phyloP scores from a whole-genome alignment of 64 coral and sea anemone genomes.

The Stichodactyla helianthus region DNA sequence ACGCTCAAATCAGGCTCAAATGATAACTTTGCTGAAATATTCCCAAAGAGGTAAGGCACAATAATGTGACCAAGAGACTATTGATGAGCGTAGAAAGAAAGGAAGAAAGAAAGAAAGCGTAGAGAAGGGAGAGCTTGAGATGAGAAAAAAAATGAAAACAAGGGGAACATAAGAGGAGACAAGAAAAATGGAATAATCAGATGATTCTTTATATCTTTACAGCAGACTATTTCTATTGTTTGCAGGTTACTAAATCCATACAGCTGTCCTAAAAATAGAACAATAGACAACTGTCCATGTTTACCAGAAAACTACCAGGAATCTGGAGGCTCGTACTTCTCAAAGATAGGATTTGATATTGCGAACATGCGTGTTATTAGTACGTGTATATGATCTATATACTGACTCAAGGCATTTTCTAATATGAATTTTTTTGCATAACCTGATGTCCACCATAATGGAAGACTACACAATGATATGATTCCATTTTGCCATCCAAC shows the following conservation, averaged over 20 bases:
- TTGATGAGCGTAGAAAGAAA: background rate
- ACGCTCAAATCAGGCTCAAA: slow-evolving; percentile 70
- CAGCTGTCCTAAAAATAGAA: slow-evolving; percentile 68
- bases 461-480: too few species aligned
- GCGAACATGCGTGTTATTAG: slow-evolving; percentile 61
- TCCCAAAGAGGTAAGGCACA: slow-evolving; percentile 74
- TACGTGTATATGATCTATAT: slow-evolving; percentile 19
- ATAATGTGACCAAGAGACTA: background rate
- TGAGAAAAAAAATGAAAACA: background rate
- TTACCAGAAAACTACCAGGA: slow-evolving; percentile 53
- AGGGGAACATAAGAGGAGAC: background rate
- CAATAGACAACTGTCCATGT: slow-evolving; percentile 65
- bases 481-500: too few species aligned
- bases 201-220: too few species aligned
- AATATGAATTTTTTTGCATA: too few species aligned
- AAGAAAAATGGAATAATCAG: background rate
- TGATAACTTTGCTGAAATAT: slow-evolving; percentile 91
- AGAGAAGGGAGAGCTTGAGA: too few species aligned
- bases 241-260: slow-evolving; percentile 64
- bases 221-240: background rate
- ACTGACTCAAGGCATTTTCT: too few species aligned
- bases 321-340: slow-evolving; percentile 89
- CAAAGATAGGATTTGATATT: slow-evolving; percentile 82
- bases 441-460: too few species aligned
- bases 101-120: background rate